Base-by-base conservation (phyloP, 1,140 invertebrate species). In the Argopecten irradians region DNA sequence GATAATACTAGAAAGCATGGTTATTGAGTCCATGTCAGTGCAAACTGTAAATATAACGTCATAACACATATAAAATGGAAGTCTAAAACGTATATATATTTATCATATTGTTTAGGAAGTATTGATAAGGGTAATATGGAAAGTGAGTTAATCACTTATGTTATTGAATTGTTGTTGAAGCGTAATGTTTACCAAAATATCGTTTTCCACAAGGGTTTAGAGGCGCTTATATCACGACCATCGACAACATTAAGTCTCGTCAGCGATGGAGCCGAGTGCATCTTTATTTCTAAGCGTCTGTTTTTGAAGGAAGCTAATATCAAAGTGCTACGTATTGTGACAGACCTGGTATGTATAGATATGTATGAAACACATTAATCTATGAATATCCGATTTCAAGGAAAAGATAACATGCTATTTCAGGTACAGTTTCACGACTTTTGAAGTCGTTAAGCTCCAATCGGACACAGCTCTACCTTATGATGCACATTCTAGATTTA, bases 231-330 rank as follows among this genome's bases (percentile, higher is more conserved):
- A 9, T 89, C 91, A 28, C 89, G 87, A 3, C 91, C 91, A 35
- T 89, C 90, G 22, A 91, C 88, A 14, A 55, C 82, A 5, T 82
- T 93, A 22, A 93, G 91, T 55, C 85, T 95, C 28, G 91, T 94
- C 11, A 94, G 94, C 39, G 92, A 93, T 16, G 94, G 94, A 16
- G 92, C 93, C 1, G 94, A 95, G 88, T 94, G 94, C 85, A 91
- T 95, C 13, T 91, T 94, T 33, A 92, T 95, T 36, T 93, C 93
- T 39, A 95, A 94, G 86, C 90, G 92, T 41, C 89, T 95, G 33
- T 94, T 95, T 87, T 86, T 93, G 19, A 90, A 92, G 16, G 90
- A 92, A 86, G 93, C 93, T 14, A 93, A 93, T 83, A 91, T 92
- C 34, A 93, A 93, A 85, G 91, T 93, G 13, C 88, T 93, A 0